A percentile compares a stretch with the other conserved stretches of the same genome.
phyloP scores from a whole-genome alignment of 2,888 invertebrate genomes.

The Drosophila atripex region DNA sequence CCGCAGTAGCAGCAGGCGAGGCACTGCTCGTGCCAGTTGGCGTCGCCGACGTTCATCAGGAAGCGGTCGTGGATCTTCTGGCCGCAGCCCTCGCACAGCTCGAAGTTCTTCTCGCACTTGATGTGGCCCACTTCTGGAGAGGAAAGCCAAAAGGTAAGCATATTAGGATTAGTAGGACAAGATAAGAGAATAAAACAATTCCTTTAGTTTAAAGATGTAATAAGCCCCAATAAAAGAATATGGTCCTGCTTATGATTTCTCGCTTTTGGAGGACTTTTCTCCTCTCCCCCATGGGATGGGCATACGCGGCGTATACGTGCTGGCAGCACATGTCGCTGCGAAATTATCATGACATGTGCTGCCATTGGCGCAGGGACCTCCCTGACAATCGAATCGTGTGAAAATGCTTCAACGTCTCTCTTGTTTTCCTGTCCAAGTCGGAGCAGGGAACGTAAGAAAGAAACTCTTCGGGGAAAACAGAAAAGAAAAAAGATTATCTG shows the following conservation, averaged over 20 bases:
- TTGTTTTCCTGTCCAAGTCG: conserved; percentile 42
- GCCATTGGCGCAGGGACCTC: conserved; percentile 29
- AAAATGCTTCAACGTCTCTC: conserved; percentile 53
- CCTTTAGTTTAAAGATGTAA: neutral
- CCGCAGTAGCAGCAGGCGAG: conserved; percentile 97
- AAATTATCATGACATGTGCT: conserved; percentile 60
- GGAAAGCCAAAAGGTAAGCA: neutral
- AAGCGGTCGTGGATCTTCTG: conserved; percentile 97
- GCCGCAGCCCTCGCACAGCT: conserved; percentile 97
- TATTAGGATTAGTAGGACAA: conserved; percentile 24
- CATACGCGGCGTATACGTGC: conserved; percentile 51
- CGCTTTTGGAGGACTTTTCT: neutral
- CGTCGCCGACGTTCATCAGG: conserved; percentile 96
- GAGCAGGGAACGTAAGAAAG: conserved; percentile 5
- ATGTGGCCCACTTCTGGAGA: conserved; percentile 85
- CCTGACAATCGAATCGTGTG: conserved; percentile 65
- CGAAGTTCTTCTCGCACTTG: conserved; percentile 91
- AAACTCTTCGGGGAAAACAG: conserved; percentile 10
- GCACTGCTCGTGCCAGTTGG: conserved; percentile 98
- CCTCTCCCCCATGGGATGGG: conserved; percentile 10
- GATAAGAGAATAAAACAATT: conserved; percentile 1
- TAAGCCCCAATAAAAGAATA: neutral
- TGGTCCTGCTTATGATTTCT: neutral
- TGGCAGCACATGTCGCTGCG: conserved; percentile 57
- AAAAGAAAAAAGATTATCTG: conserved; percentile 64